phyloP scores from a whole-genome alignment of 2,113 vertebrate species.

The Daphoenositta chrysoptera region DNA sequence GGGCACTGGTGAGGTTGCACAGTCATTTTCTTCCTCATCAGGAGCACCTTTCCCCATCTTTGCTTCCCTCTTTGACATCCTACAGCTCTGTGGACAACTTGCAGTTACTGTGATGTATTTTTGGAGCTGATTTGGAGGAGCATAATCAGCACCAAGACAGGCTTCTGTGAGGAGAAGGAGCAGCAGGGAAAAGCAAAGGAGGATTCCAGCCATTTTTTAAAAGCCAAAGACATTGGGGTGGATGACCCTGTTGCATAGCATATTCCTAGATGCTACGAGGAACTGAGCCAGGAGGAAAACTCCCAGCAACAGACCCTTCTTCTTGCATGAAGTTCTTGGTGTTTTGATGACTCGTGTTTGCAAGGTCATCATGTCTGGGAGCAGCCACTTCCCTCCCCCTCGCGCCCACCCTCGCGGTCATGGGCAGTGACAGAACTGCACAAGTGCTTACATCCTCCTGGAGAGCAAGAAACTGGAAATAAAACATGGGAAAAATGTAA shows the following conservation, averaged over 20 bases:
- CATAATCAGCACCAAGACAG: not conserved
- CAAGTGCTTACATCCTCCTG: not conserved
- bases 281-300: not conserved
- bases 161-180: not conserved
- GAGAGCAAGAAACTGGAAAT: not conserved
- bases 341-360: not conserved
- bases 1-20: not conserved
- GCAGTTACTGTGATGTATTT: not conserved
- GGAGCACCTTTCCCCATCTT: not conserved
- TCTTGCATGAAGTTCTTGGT: not conserved
- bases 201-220: not conserved
- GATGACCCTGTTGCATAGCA: not conserved
- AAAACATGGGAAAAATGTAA: not conserved
- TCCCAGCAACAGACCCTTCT: not conserved
- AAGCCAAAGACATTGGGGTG: not conserved
- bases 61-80: not conserved
- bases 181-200: not conserved
- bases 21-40: not conserved
- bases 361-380: not conserved
- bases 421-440: not conserved
- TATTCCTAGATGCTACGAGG: not conserved
- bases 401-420: rapidly evolving
- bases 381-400: not conserved
- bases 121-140: not conserved
- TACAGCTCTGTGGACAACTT: not conserved